A percentile compares a stretch with the other conserved stretches of the same genome.
These are phyloP conservation scores for Hydraecia micacea DNA, from an alignment of 2,888 invertebrate genomes.

Conservation along the genomic window DNA sequence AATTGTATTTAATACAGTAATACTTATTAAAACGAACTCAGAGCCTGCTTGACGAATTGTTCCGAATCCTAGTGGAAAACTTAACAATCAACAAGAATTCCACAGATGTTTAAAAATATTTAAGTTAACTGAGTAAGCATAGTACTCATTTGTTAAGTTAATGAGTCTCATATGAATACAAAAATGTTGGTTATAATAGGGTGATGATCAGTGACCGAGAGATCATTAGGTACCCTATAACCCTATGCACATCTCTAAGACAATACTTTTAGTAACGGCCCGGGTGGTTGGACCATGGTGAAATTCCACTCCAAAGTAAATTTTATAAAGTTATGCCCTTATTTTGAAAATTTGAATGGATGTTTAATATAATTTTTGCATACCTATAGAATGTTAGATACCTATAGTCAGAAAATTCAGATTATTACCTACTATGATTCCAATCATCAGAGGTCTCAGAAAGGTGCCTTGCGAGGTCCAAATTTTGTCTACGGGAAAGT, in stretches of 20 bases:
- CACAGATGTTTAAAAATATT: conserved; percentile 19
- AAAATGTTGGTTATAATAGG: conserved; percentile 24
- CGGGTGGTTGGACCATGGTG: background rate
- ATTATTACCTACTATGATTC: background rate
- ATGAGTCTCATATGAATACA: conserved; percentile 35
- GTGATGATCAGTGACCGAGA: conserved; percentile 12
- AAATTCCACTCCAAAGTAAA: background rate
- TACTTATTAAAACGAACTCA: conserved; percentile 18
- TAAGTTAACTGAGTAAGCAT: background rate
- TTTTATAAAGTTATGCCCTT: background rate
- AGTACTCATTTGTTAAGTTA: conserved; percentile 26
- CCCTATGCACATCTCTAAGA: too few species aligned
- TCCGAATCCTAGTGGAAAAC: conserved; percentile 8
- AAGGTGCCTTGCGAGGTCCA: background rate
- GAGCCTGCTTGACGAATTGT: background rate
- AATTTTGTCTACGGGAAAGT: background rate
- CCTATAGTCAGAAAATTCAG: too few species aligned
- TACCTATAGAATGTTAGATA: background rate
- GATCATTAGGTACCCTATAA: conserved; percentile 4
- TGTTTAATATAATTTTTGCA: background rate
- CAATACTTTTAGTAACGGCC: conserved; percentile 4
- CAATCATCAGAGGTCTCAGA: background rate
- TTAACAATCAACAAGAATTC: conserved; percentile 13
- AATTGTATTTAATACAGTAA: conserved; percentile 23
- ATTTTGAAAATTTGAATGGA: background rate